Conservation (phyloP, 2,888 invertebrate species). For the Drosophila nr. perissopoda region DNA sequence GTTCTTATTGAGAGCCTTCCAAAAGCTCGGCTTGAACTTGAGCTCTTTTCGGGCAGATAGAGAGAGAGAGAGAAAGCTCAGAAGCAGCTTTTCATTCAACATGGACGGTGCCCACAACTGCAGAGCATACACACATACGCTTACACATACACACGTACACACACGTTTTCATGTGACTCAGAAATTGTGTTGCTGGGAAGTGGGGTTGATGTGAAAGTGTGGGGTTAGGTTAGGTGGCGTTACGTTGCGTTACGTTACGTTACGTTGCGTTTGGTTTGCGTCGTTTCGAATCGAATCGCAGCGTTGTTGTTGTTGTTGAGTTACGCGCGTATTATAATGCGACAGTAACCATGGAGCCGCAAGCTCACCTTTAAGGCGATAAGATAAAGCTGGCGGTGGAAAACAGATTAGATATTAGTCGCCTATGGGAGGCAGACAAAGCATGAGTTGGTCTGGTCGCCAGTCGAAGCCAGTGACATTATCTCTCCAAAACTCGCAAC, state of each 20-base stretch:
- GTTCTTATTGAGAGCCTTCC: background rate
- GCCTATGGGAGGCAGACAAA: conserved; percentile 39
- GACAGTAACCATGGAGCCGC: conserved; percentile 66
- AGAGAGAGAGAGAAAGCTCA: conserved; percentile 2
- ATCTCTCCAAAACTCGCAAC: conserved; percentile 37
- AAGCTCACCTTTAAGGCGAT: conserved; percentile 77
- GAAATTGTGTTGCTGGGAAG: background rate
- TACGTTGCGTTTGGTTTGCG: background rate
- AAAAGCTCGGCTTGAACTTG: conserved; percentile 38
- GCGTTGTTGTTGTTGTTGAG: conserved; percentile 9
- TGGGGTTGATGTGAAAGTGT: background rate
- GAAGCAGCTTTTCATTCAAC: conserved; percentile 2
- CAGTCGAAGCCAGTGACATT: conserved; percentile 42
- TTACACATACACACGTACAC: background rate
- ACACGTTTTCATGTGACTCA: conserved; percentile 5
- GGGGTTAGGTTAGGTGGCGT: background rate
- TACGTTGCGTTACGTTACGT: background rate
- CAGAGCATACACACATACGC: background rate
- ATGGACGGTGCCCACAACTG: conserved; percentile 4
- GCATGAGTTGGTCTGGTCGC: conserved; percentile 50
- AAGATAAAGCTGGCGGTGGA: conserved; percentile 62
- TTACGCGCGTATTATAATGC: conserved; percentile 47
- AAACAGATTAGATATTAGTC: conserved; percentile 58
- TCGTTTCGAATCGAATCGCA: conserved; percentile 21
- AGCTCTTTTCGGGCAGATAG: conserved; percentile 3